Evolutionary conservation across 2,113 vertebrate genomes (phyloP).

Genomic region (Amphiprion ocellaris): DNA sequence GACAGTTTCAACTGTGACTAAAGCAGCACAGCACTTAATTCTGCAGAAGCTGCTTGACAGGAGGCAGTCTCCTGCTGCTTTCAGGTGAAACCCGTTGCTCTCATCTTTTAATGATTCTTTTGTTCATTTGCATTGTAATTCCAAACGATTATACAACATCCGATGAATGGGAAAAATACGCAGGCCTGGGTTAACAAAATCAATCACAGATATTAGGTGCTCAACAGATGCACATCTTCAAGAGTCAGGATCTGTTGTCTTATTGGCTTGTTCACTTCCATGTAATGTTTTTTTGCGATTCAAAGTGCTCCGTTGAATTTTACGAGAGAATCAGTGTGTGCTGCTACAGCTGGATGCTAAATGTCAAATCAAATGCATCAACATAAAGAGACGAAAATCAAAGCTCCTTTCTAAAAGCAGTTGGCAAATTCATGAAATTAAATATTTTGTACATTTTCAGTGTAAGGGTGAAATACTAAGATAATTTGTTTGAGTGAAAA

Average conservation of each 20-base stretch:
- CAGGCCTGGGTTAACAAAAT: neutral
- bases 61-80: slow-evolving; percentile 15
- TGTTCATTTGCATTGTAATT: slow-evolving; percentile 44
- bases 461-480: too few relatives aligned
- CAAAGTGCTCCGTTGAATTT: slow-evolving; percentile 5
- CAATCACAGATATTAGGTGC: slow-evolving; percentile 22
- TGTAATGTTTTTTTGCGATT: slow-evolving; percentile 7
- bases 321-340: neutral
- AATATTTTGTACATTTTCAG: neutral
- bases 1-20: slow-evolving; percentile 33
- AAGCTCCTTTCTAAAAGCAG: neutral
- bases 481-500: neutral
- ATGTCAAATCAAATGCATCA: neutral
- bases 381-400: neutral
- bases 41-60: slow-evolving; percentile 27
- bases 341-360: neutral
- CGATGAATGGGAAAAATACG: neutral
- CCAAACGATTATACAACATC: slow-evolving; percentile 17
- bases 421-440: neutral
- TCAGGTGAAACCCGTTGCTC: neutral
- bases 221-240: slow-evolving; percentile 23
- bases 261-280: slow-evolving; percentile 4
- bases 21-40: slow-evolving; percentile 35
- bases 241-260: neutral
- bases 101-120: slow-evolving; percentile 20